These are phyloP conservation scores for Thalassophryne amazonica DNA, from an alignment of 2,797 vertebrate species.

Conservation along the genomic window DNA sequence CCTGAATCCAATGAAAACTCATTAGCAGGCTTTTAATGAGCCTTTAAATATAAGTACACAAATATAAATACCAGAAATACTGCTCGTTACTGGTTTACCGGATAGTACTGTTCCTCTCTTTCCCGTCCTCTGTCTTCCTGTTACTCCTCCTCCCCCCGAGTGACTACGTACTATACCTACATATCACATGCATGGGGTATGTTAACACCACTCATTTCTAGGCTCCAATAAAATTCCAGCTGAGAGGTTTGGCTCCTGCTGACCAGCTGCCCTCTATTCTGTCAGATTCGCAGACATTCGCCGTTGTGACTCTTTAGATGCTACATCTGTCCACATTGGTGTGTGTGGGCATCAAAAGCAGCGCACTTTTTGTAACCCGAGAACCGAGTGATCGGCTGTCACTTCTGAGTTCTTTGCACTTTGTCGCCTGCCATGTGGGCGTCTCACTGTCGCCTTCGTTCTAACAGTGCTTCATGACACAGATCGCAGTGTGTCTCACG, in stretches of 20 bases:
- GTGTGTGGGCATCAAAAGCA: constrained; percentile 40
- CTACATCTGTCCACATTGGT: constrained; percentile 70
- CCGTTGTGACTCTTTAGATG: constrained; percentile 78
- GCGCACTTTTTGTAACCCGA: background rate
- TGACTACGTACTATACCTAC: no score
- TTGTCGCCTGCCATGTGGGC: background rate
- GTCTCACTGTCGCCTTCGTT: constrained; percentile 1
- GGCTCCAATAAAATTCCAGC: no score
- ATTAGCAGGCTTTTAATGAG: no score
- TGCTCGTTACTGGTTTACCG: no score
- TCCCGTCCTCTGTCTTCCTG: no score
- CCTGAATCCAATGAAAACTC: no score
- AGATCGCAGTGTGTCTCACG: constrained; percentile 1
- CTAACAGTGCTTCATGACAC: constrained; percentile 2
- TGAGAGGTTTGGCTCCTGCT: constrained; percentile 12
- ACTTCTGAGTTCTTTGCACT: background rate
- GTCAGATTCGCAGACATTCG: constrained; percentile 81
- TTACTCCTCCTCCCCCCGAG: no score
- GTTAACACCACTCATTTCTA: no score
- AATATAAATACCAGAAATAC: no score
- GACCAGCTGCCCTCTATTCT: constrained; percentile 63
- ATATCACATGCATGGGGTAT: no score
- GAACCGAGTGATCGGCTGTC: background rate
- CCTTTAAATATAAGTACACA: no score
- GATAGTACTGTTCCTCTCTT: no score